phyloP scores from a whole-genome alignment of 2,113 vertebrate genomes.

The Ammodytes marinus region DNA sequence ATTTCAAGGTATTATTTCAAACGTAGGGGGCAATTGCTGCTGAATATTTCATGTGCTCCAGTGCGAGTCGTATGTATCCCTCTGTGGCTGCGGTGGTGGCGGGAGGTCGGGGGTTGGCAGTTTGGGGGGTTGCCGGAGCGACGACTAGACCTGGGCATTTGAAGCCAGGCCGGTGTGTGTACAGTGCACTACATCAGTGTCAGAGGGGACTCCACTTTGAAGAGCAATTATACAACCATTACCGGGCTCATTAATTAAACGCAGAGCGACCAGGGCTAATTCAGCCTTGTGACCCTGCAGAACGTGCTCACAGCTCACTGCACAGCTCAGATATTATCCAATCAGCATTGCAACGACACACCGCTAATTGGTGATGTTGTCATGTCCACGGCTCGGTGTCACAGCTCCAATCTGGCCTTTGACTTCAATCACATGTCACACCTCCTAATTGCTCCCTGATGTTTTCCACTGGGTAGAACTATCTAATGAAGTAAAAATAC shows the following conservation, averaged over 20 bases:
- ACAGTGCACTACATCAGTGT: slow-evolving; percentile 44
- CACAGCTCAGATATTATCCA: slow-evolving; percentile 62
- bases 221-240: slow-evolving; percentile 68
- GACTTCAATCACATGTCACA: slow-evolving; percentile 54
- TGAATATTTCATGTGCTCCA: slow-evolving; percentile 78
- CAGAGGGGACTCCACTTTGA: slow-evolving; percentile 66
- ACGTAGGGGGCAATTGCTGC: slow-evolving; percentile 70
- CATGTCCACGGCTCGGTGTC: slow-evolving; percentile 53
- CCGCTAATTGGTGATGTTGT: slow-evolving; percentile 71
- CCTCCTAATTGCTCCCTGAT: slow-evolving; percentile 44
- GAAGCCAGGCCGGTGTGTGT: slow-evolving; percentile 30
- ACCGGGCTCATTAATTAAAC: slow-evolving; percentile 75
- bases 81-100: slow-evolving; percentile 31
- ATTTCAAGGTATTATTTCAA: slow-evolving; percentile 82
- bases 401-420: slow-evolving; percentile 58
- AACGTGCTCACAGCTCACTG: slow-evolving; percentile 60
- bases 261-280: slow-evolving; percentile 63
- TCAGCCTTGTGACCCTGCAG: slow-evolving; percentile 65
- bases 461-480: background rate
- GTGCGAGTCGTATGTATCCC: slow-evolving; percentile 50
- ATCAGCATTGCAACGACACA: slow-evolving; percentile 55
- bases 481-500: slow-evolving; percentile 19
- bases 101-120: slow-evolving; percentile 29
- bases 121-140: slow-evolving; percentile 13
- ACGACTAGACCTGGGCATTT: slow-evolving; percentile 44